These are phyloP conservation scores for Limnephilus rhombicus DNA, from an alignment of 2,888 invertebrate genomes.

Conservation along the genomic window DNA sequence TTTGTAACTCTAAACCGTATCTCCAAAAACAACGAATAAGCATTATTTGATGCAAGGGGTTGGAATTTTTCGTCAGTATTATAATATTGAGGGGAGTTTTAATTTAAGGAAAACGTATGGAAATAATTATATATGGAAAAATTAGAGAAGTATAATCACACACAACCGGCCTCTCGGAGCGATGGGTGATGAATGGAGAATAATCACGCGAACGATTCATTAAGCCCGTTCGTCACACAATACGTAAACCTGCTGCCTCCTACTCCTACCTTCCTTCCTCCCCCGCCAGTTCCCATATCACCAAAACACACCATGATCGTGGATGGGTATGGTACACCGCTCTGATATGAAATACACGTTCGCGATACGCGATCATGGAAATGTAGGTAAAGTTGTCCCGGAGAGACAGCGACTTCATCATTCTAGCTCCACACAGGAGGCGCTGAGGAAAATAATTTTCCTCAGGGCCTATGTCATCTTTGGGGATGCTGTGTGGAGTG, in stretches of 20 bases:
- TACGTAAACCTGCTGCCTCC: constrained; percentile 46
- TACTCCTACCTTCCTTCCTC: neutral
- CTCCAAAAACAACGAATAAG: neutral
- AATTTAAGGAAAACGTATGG: constrained; percentile 56
- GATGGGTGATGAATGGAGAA: constrained; percentile 60
- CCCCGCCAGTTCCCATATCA: neutral
- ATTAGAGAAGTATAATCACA: constrained; percentile 55
- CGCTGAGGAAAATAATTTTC: no score
- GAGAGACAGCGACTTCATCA: no score
- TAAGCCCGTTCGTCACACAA: constrained; percentile 53
- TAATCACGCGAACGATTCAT: constrained; percentile 62
- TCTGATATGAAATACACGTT: no score
- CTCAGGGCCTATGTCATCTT: no score
- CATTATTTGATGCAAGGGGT: neutral
- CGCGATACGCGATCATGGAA: no score
- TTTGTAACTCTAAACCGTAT: neutral
- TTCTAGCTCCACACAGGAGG: no score
- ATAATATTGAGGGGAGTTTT: constrained; percentile 25
- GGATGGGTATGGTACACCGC: no score
- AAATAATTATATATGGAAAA: constrained; percentile 55
- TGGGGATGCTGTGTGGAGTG: no score
- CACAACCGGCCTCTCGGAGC: constrained; percentile 50
- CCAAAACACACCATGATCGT: no score
- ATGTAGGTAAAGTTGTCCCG: no score
- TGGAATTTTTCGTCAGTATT: neutral